Evolutionary conservation across 2,113 vertebrate genomes (phyloP).

Genomic region (Panthera uncia): DNA sequence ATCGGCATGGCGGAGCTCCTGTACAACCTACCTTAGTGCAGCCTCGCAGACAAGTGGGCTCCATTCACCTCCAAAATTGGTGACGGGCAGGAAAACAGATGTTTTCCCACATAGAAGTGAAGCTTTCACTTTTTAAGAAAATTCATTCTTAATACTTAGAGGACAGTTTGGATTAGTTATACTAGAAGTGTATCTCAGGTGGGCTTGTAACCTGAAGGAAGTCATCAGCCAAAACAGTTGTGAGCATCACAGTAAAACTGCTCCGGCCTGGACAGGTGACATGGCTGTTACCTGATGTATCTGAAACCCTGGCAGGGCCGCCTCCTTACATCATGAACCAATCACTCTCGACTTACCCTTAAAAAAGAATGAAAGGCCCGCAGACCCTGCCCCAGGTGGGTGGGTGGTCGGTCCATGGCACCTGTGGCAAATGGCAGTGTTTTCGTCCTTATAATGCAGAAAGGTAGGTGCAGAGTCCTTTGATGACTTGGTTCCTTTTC

Average conservation of each 20-base stretch:
- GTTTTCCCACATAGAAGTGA: background rate
- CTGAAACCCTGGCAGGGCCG: background rate
- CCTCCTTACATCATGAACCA: slow-evolving; percentile 21
- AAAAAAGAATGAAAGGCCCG: background rate
- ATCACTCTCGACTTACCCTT: background rate
- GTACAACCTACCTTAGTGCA: background rate
- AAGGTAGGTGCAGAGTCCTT: slow-evolving; percentile 14
- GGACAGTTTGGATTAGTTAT: background rate
- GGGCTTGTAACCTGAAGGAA: background rate
- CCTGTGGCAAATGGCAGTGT: background rate
- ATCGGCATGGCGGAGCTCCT: rapidly evolving
- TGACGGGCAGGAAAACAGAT: background rate
- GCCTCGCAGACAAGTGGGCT: background rate
- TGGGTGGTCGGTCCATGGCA: background rate
- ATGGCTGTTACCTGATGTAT: background rate
- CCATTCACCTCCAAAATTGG: background rate
- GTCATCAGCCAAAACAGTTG: background rate
- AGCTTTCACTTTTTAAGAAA: background rate
- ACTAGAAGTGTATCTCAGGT: background rate
- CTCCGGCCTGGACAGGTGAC: background rate
- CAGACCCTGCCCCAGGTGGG: background rate
- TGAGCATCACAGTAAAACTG: background rate
- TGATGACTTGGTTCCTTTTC: slow-evolving; percentile 41
- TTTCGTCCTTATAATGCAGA: background rate
- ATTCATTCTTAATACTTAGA: background rate